Evolutionary conservation across 2,113 vertebrate genomes (phyloP).

Genomic region (Catharus bicknelli): DNA sequence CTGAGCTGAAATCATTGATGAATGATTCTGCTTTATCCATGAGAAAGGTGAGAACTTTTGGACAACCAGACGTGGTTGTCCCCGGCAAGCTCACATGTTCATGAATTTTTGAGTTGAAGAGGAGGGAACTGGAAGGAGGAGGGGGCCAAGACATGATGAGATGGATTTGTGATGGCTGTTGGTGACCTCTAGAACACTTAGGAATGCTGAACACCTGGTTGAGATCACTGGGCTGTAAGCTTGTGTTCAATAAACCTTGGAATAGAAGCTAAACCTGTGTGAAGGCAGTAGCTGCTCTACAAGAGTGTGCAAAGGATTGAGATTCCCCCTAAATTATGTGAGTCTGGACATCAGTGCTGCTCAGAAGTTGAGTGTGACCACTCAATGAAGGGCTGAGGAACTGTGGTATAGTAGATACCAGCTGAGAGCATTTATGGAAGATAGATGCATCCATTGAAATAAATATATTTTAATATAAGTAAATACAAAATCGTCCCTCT

Average conservation of each 20-base stretch:
- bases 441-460: background rate
- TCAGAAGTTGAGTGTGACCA: background rate
- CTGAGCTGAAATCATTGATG: background rate
- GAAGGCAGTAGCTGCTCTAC: fast-evolving
- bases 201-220: background rate
- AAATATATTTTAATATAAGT: background rate
- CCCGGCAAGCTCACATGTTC: fast-evolving
- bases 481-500: background rate
- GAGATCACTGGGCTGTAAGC: background rate
- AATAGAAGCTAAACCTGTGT: background rate
- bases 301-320: background rate
- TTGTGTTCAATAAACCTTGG: background rate
- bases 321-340: no score
- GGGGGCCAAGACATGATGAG: background rate
- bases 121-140: background rate
- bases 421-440: fast-evolving
- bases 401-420: background rate
- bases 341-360: background rate
- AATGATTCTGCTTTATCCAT: background rate
- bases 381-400: background rate
- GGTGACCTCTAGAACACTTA: background rate
- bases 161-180: background rate
- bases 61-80: background rate
- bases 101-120: background rate
- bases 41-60: background rate